Evolutionary conservation across 2,113 vertebrate species (phyloP).

Genomic region (Platichthys stellatus): DNA sequence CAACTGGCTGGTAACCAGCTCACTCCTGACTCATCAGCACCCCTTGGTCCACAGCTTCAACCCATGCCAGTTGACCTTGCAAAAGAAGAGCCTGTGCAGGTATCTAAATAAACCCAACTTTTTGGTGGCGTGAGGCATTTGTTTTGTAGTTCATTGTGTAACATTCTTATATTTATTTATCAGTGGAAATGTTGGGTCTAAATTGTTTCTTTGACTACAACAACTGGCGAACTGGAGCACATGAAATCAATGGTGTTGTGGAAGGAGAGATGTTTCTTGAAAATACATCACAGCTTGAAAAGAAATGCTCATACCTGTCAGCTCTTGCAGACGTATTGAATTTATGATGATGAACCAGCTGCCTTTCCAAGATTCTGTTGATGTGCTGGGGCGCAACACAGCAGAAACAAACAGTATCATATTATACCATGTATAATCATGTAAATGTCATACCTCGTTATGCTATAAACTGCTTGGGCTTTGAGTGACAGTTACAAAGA

Average conservation of each 20-base stretch:
- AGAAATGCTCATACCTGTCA: background rate
- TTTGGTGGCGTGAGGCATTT: background rate
- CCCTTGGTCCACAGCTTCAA: background rate
- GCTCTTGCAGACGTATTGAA: background rate
- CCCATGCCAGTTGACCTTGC: background rate
- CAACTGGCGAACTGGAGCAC: background rate
- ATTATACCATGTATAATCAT: background rate
- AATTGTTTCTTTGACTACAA: background rate
- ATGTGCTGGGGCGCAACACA: background rate
- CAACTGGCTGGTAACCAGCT: background rate
- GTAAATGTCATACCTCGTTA: background rate
- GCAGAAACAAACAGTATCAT: background rate
- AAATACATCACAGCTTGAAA: too few relatives aligned
- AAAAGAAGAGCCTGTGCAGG: background rate
- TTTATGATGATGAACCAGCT: background rate
- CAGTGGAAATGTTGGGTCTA: background rate
- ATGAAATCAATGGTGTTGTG: background rate
- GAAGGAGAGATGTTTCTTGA: background rate
- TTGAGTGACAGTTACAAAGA: background rate
- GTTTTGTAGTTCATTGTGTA: background rate
- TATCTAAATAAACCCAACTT: background rate
- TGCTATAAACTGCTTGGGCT: background rate
- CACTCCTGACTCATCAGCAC: background rate
- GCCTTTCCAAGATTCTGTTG: background rate
- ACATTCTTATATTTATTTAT: background rate